phyloP scores from a whole-genome alignment of 2,888 invertebrate genomes.

The Hydroisotoma schaefferi region DNA sequence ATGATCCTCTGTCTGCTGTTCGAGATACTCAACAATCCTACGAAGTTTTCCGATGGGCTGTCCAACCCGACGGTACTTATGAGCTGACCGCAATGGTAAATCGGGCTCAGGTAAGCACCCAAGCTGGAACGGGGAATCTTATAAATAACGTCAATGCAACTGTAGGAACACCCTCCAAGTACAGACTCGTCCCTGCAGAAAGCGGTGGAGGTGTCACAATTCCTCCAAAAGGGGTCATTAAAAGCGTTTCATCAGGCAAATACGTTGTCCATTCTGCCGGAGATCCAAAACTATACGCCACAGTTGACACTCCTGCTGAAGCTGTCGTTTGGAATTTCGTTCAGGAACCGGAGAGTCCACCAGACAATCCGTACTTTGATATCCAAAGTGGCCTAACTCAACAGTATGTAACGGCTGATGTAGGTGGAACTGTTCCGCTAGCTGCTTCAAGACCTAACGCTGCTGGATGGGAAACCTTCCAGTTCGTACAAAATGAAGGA shows the following conservation, averaged over 20 bases:
- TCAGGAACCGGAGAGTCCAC: slow-evolving; percentile 17
- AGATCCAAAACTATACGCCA: slow-evolving; percentile 20
- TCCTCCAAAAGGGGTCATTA: slow-evolving; percentile 23
- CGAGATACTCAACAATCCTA: slow-evolving; percentile 26
- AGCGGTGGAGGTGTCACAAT: slow-evolving; percentile 6
- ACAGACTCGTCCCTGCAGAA: slow-evolving; percentile 19
- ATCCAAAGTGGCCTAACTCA: slow-evolving; percentile 20
- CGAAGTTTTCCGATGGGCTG: slow-evolving; percentile 38
- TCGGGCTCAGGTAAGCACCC: slow-evolving; percentile 14
- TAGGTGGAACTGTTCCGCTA: slow-evolving; percentile 27
- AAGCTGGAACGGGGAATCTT: slow-evolving; percentile 18
- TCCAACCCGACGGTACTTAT: slow-evolving; percentile 24
- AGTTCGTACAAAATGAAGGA: slow-evolving; percentile 30
- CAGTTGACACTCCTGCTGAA: slow-evolving; percentile 5
- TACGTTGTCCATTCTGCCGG: slow-evolving; percentile 27
- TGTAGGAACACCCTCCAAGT: slow-evolving; percentile 10
- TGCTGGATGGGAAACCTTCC: slow-evolving; percentile 40
- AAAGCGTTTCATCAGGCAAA: slow-evolving; percentile 21
- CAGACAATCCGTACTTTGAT: slow-evolving; percentile 17
- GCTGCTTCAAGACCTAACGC: slow-evolving; percentile 22
- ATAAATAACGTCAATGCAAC: slow-evolving; percentile 26
- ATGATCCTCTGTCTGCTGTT: slow-evolving; percentile 17
- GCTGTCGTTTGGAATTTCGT: slow-evolving; percentile 26
- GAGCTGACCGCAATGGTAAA: slow-evolving; percentile 41
- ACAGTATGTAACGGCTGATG: slow-evolving; percentile 33